Evolutionary conservation across 2,113 vertebrate genomes (phyloP).

Genomic region (Anoplopoma fimbria): DNA sequence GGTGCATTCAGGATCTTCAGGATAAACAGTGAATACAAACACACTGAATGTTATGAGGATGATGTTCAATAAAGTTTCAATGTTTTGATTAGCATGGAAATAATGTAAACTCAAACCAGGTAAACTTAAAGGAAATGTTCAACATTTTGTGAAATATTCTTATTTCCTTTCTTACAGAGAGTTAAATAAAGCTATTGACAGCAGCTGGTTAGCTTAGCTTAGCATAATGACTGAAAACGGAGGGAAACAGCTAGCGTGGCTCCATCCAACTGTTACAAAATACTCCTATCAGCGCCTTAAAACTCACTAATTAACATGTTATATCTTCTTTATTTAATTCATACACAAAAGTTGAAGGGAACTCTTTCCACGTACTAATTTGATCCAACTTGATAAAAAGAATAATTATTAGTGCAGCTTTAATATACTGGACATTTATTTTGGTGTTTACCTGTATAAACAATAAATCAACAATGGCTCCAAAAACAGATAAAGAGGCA

Average conservation of each 20-base stretch:
- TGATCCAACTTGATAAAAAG: neutral
- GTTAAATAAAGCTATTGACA: neutral
- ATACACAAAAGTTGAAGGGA: neutral
- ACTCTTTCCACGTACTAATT: too few species aligned
- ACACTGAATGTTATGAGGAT: neutral
- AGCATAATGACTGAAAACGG: neutral
- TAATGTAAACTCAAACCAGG: neutral
- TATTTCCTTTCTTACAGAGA: neutral
- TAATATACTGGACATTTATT: slow-evolving; percentile 1
- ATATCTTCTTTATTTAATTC: neutral
- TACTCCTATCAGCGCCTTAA: neutral
- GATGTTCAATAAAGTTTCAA: neutral
- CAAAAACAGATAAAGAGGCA: neutral
- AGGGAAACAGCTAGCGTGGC: neutral
- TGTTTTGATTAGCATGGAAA: neutral
- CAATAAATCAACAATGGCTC: neutral
- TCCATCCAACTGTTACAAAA: neutral
- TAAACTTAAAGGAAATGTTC: neutral
- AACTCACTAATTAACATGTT: neutral
- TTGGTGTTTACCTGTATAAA: slow-evolving; percentile 11
- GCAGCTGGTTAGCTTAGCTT: neutral
- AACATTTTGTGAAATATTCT: neutral
- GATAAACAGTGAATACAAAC: neutral
- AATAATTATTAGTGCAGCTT: neutral
- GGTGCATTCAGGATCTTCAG: neutral